Evolutionary conservation across 2,888 invertebrate genomes (phyloP), one percentile per base, ranked within the genome.

Genomic region (Lasioglossum villosulum): DNA sequence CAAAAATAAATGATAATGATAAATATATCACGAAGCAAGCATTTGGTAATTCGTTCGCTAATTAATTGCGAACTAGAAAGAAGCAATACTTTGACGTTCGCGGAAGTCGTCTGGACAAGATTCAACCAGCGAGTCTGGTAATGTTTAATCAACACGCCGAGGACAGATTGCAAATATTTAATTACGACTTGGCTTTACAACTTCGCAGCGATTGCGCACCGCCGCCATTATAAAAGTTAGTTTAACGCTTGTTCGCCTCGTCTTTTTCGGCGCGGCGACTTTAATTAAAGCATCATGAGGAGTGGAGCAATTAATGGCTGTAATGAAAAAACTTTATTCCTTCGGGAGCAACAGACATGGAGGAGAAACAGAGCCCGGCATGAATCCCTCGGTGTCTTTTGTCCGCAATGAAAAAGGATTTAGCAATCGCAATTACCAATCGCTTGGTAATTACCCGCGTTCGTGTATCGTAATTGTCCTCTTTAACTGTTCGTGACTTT

Each of bases 271-370:
- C 14, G 16, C 39, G 70, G 77, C 79, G 76, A 82, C 76, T 88
- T 88, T 88, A 88, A 88, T 88, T 88, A 88, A 86, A 88, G 80
- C 45, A 73, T 72, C 56, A 59, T 14, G 86, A 77, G 75, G 80
- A 70, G 77, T 74, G 75, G 68, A 70, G 84, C 84, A 86, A 88
- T 88, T 88, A 88, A 88, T 86, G 82, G 72, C 76, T 39, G 39
- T 86, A 88, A 88, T 84, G 82, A 88, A 88, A 88, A 88, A 88
- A 86, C 76, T 88, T 88, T 79, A 72, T 77, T 56, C 73, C 76
- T 72, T 2, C 16, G 34, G 68, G 19, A 2, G n/a, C n/a, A 14
- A 39, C 23, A n/a, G 70, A n/a, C 10, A n/a, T 14, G 5, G 37
- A 34, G 30, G 63, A n/a, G 45, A 39, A 63, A 30, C 68, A 34